phyloP scores from a whole-genome alignment of 1,140 invertebrate species.

The Sesamia nonagrioides region DNA sequence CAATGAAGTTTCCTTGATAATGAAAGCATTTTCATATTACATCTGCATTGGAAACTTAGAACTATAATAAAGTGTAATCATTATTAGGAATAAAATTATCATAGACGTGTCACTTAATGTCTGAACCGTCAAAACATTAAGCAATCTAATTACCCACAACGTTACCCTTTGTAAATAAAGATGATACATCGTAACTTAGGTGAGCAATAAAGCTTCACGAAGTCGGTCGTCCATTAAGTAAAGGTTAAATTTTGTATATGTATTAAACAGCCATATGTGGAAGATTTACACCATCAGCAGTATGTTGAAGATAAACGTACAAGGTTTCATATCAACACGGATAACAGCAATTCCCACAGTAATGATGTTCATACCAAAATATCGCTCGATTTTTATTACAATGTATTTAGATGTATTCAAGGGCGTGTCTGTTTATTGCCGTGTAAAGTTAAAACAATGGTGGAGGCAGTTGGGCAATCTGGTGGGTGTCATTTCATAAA shows the following conservation, averaged over 20 bases:
- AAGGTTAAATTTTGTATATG: slow-evolving; percentile 35
- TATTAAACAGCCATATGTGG: background rate
- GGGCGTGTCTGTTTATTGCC: slow-evolving; percentile 65
- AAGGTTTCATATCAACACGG: background rate
- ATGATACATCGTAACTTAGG: background rate
- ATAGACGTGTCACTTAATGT: slow-evolving; percentile 3
- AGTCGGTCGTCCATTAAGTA: slow-evolving; percentile 12
- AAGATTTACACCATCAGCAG: background rate
- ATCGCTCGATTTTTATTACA: slow-evolving; percentile 61
- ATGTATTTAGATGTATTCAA: slow-evolving; percentile 64
- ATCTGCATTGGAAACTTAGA: background rate
- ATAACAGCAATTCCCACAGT: slow-evolving; percentile 49
- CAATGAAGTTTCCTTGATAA: background rate
- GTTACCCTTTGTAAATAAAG: slow-evolving; percentile 43
- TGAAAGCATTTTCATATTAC: background rate
- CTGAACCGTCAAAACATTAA: slow-evolving; percentile 28
- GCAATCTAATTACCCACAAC: slow-evolving; percentile 43
- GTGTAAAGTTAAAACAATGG: slow-evolving; percentile 70
- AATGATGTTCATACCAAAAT: slow-evolving; percentile 53
- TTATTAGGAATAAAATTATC: slow-evolving; percentile 23
- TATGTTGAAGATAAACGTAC: background rate
- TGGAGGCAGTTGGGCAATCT: slow-evolving; percentile 63
- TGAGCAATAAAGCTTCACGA: slow-evolving; percentile 19
- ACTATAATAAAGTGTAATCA: background rate
- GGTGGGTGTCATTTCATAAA: slow-evolving; percentile 75